Evolutionary conservation across 2,797 vertebrate genomes (phyloP).

Genomic region (Cuculus canorus): DNA sequence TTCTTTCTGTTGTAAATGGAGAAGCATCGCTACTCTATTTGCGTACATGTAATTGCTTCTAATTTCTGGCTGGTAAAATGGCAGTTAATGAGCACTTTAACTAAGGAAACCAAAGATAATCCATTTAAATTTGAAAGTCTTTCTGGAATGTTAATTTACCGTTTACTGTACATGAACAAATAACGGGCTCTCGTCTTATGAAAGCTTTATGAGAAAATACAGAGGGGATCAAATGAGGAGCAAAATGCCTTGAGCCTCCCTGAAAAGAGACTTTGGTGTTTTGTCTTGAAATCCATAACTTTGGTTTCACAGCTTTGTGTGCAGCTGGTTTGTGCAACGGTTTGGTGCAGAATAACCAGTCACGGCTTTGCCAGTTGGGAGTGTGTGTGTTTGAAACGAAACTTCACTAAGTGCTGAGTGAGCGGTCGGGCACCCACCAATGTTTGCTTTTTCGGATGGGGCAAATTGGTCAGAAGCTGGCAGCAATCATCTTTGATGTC

Average conservation of each 20-base stretch:
- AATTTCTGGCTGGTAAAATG: conserved; percentile 28
- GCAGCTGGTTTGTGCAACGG: too few species aligned
- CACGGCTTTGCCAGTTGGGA: too few species aligned
- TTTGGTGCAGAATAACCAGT: too few species aligned
- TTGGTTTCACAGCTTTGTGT: background rate
- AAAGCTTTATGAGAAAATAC: background rate
- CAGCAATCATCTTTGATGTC: too few species aligned
- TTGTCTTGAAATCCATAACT: background rate
- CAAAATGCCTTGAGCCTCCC: background rate
- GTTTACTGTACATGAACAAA: background rate
- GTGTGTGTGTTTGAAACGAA: too few species aligned
- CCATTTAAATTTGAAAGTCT: background rate
- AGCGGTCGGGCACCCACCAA: too few species aligned
- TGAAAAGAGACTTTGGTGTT: background rate
- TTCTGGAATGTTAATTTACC: conserved; percentile 5
- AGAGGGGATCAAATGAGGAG: background rate
- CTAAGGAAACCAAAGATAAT: conserved; percentile 22
- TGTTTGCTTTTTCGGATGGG: too few species aligned
- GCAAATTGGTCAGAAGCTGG: too few species aligned
- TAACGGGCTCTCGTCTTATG: background rate
- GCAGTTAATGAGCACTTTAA: conserved; percentile 17
- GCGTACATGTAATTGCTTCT: background rate
- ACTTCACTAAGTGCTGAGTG: too few species aligned
- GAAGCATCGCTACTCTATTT: too few species aligned
- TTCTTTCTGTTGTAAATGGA: background rate